Evolutionary conservation across 2,888 invertebrate species (phyloP).

Genomic region (Trachelus tabidus): DNA sequence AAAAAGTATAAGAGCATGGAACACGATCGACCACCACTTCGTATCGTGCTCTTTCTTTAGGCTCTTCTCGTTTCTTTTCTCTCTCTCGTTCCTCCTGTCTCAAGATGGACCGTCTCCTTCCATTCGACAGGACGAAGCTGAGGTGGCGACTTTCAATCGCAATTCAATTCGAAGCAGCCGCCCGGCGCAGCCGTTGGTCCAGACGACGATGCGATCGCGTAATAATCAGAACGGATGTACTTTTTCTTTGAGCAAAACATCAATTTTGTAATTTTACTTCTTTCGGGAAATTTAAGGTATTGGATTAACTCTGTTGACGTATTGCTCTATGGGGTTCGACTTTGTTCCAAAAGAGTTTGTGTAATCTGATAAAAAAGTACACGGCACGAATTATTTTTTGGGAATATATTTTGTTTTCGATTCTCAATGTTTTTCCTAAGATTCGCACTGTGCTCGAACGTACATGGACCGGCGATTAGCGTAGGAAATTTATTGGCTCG

Average conservation of each 20-base stretch:
- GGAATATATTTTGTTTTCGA: no score
- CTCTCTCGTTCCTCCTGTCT: neutral
- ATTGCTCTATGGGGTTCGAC: neutral
- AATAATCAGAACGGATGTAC: neutral
- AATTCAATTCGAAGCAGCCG: constrained; percentile 15
- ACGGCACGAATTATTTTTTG: neutral
- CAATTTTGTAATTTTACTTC: neutral
- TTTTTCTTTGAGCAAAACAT: neutral
- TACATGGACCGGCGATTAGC: no score
- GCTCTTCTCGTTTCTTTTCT: neutral
- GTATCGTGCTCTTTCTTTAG: neutral
- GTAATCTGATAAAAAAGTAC: neutral
- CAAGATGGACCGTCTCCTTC: neutral
- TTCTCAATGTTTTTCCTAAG: no score
- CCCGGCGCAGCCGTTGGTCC: neutral
- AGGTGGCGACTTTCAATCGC: constrained; percentile 22
- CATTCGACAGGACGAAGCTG: constrained; percentile 10
- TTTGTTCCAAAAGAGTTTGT: neutral
- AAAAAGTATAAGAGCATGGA: neutral
- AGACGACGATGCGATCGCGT: neutral
- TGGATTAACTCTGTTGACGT: neutral
- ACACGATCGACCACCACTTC: constrained; percentile 4
- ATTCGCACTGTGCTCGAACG: no score
- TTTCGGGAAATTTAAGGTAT: neutral
- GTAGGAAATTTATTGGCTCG: no score